A percentile compares a stretch with the other conserved stretches of the same genome.
Evolutionary conservation across 2,113 vertebrate genomes (phyloP).

Genomic region (Otocyon megalotis): DNA sequence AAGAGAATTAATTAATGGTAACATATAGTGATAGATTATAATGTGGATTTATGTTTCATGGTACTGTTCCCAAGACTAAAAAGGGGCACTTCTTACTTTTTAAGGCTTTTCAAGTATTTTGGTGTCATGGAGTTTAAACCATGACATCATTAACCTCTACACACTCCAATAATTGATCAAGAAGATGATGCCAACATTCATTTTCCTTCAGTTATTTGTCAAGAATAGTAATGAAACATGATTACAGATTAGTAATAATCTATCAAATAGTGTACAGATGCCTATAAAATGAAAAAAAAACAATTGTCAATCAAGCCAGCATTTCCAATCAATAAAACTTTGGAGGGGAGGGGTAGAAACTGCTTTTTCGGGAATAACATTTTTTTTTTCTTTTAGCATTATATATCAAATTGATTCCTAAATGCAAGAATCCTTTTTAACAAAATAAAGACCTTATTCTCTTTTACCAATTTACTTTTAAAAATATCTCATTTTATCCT

Average conservation of each 20-base stretch:
- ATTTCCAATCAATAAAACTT: slow-evolving; percentile 14
- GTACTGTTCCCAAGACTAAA: slow-evolving; percentile 9
- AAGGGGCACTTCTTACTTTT: slow-evolving; percentile 10
- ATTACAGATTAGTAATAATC: not conserved
- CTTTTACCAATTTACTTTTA: slow-evolving; percentile 22
- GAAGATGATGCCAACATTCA: slow-evolving; percentile 15
- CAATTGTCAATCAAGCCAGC: not conserved
- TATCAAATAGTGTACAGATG: not conserved
- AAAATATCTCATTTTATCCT: not conserved
- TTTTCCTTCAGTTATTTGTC: slow-evolving; percentile 41
- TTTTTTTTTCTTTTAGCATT: not conserved
- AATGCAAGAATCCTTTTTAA: slow-evolving; percentile 36
- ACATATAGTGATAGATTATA: not conserved
- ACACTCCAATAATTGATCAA: slow-evolving; percentile 2
- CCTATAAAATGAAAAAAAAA: slow-evolving; percentile 49
- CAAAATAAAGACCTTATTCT: slow-evolving; percentile 4
- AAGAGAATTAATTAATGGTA: slow-evolving; percentile 39
- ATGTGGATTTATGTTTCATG: slow-evolving; percentile 34
- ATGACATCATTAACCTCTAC: not conserved
- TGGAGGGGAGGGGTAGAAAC: not conserved
- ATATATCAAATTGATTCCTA: not conserved
- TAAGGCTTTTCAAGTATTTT: slow-evolving; percentile 58
- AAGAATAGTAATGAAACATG: slow-evolving; percentile 33
- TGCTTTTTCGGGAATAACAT: not conserved
- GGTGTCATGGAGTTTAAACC: not conserved